Evolutionary conservation across 2,888 invertebrate genomes (phyloP).

Genomic region (Eristalinus aeneus): DNA sequence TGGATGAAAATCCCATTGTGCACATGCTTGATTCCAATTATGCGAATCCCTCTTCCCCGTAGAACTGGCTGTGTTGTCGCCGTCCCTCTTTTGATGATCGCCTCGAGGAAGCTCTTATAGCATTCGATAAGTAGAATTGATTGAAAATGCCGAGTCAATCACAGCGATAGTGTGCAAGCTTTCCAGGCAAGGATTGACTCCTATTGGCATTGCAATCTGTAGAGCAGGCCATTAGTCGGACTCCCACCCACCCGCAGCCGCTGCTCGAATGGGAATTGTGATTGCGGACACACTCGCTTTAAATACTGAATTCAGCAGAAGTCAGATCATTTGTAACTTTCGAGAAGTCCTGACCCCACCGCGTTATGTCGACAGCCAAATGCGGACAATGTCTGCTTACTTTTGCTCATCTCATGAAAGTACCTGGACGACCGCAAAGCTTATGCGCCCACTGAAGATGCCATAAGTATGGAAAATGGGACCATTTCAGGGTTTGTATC

Average conservation of each 20-base stretch:
- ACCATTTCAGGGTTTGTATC: background rate
- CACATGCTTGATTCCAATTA: conserved; percentile 57
- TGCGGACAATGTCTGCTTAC: conserved; percentile 14
- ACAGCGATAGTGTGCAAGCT: conserved; percentile 27
- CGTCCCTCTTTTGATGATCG: background rate
- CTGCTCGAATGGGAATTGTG: conserved; percentile 31
- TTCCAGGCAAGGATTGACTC: conserved; percentile 31
- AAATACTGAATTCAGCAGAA: conserved; percentile 46
- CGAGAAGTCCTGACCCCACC: background rate
- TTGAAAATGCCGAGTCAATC: conserved; percentile 44
- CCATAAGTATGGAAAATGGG: background rate
- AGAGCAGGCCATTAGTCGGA: conserved; percentile 26
- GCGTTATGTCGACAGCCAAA: background rate
- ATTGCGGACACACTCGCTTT: conserved; percentile 56
- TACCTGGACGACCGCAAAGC: background rate
- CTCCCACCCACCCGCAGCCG: background rate
- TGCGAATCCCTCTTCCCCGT: conserved; percentile 21
- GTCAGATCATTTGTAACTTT: conserved; percentile 36
- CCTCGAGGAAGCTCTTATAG: conserved; percentile 6
- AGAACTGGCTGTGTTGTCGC: background rate
- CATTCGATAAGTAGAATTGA: conserved; percentile 58
- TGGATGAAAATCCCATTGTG: conserved; percentile 41
- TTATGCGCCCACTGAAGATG: background rate
- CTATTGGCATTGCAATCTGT: conserved; percentile 26
- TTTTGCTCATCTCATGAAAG: background rate